Evolutionary conservation across 1,140 invertebrate species (phyloP).

Genomic region (Drosophila carrolli): DNA sequence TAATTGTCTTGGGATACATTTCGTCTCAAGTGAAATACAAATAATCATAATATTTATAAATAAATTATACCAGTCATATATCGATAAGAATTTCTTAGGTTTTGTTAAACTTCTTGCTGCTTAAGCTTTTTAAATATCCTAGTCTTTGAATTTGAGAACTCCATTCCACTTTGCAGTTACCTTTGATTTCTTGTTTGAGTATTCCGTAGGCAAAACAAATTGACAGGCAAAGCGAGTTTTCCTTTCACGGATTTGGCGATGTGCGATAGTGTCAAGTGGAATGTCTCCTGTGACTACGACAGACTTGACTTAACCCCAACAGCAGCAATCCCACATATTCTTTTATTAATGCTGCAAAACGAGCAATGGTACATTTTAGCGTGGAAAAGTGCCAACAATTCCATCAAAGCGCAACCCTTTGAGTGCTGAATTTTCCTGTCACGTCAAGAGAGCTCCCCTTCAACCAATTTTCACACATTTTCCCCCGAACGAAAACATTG

Average conservation of each 20-base stretch:
- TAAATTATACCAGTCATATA: too few relatives aligned
- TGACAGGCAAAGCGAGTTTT: slow-evolving; percentile 42
- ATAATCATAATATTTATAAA: too few relatives aligned
- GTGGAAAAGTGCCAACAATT: slow-evolving; percentile 71
- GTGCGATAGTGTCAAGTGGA: slow-evolving; percentile 32
- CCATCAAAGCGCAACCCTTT: slow-evolving; percentile 77
- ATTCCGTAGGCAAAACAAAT: slow-evolving; percentile 55
- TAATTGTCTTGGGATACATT: too few relatives aligned
- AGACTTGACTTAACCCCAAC: slow-evolving; percentile 34
- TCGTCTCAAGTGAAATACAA: too few relatives aligned
- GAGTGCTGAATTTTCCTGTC: slow-evolving; percentile 56
- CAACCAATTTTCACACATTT: background rate
- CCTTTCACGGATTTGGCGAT: slow-evolving; percentile 33
- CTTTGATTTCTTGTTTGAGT: slow-evolving; percentile 24
- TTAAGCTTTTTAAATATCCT: slow-evolving; percentile 1
- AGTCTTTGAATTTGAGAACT: background rate
- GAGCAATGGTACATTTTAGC: slow-evolving; percentile 40
- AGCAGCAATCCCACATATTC: slow-evolving; percentile 23
- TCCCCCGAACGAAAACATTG: slow-evolving; percentile 20
- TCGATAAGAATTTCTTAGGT: background rate
- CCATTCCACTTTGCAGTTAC: background rate
- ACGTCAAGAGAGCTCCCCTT: slow-evolving; percentile 20
- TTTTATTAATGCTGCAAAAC: slow-evolving; percentile 66
- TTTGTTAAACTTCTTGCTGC: background rate
- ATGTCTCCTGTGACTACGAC: slow-evolving; percentile 49